Conservation (phyloP, 1,140 invertebrate species). For the Gryon sp. region DNA sequence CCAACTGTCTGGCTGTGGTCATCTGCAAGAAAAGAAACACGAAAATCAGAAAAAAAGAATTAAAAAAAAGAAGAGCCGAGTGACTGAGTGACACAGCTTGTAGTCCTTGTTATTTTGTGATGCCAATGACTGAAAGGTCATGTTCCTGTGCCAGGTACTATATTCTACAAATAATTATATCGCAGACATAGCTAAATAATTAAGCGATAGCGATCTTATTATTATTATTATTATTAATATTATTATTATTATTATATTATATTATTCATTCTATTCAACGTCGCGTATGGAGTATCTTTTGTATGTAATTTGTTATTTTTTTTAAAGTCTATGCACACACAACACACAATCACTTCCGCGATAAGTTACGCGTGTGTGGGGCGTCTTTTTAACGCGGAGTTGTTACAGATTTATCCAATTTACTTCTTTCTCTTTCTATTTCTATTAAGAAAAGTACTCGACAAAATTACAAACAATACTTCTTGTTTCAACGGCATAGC, state of each 20-base stretch:
- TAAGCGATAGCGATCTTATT: conserved; percentile 61
- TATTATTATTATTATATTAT: conserved; percentile 38
- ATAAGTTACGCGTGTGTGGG: conserved; percentile 35
- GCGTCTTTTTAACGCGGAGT: conserved; percentile 44
- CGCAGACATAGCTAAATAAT: conserved; percentile 70
- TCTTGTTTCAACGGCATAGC: conserved; percentile 1
- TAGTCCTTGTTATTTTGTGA: conserved; percentile 80
- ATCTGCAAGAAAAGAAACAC: conserved; percentile 52
- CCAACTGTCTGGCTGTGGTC: conserved; percentile 78
- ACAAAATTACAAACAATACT: neutral
- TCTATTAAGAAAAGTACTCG: neutral
- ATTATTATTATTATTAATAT: conserved; percentile 31
- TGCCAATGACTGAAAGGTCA: conserved; percentile 80
- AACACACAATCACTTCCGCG: conserved; percentile 11
- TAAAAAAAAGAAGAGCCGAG: conserved; percentile 52
- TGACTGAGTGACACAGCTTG: conserved; percentile 74
- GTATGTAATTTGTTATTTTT: conserved; percentile 80
- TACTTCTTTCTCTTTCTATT: conserved; percentile 17
- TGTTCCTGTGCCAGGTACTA: conserved; percentile 81
- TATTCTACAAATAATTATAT: conserved; percentile 78
- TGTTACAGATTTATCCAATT: conserved; percentile 49
- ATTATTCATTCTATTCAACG: conserved; percentile 69
- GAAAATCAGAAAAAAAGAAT: too few relatives aligned
- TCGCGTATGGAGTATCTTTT: conserved; percentile 69
- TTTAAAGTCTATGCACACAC: conserved; percentile 78